Conservation (phyloP, 2,888 invertebrate genomes). For the Macrophya annulata region DNA sequence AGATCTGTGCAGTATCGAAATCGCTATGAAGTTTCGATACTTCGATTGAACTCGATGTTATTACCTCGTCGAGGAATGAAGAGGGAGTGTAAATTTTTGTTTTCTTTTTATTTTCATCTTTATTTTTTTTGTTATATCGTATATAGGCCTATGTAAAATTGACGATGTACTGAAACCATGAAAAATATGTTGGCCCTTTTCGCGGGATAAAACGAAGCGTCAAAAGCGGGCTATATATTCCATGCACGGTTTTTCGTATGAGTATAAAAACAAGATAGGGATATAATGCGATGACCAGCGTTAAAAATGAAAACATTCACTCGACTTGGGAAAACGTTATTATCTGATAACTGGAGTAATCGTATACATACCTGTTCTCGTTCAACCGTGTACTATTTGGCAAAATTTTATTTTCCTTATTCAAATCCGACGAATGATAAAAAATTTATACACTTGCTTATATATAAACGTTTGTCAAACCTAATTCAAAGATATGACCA, state of each 20-base stretch:
- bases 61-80: conserved; percentile 1
- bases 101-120: no score
- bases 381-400: background rate
- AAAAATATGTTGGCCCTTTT: conserved; percentile 25
- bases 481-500: background rate
- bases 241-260: background rate
- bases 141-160: conserved; percentile 8
- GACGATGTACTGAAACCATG: conserved; percentile 6
- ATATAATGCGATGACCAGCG: conserved; percentile 13
- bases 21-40: background rate
- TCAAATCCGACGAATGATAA: background rate
- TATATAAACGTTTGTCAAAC: background rate
- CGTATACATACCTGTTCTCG: background rate
- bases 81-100: background rate
- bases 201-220: conserved; percentile 29
- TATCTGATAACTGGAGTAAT: background rate
- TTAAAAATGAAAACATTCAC: conserved; percentile 13
- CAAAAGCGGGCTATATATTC: background rate
- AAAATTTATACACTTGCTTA: background rate
- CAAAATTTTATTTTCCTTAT: background rate
- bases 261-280: conserved; percentile 4
- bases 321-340: conserved; percentile 18
- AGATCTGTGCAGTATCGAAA: background rate
- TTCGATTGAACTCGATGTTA: background rate
- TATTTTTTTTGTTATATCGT: conserved; percentile 2